These are phyloP conservation scores for Stenotaenia linearis DNA, from an alignment of 2,888 invertebrate species.

Conservation along the genomic window DNA sequence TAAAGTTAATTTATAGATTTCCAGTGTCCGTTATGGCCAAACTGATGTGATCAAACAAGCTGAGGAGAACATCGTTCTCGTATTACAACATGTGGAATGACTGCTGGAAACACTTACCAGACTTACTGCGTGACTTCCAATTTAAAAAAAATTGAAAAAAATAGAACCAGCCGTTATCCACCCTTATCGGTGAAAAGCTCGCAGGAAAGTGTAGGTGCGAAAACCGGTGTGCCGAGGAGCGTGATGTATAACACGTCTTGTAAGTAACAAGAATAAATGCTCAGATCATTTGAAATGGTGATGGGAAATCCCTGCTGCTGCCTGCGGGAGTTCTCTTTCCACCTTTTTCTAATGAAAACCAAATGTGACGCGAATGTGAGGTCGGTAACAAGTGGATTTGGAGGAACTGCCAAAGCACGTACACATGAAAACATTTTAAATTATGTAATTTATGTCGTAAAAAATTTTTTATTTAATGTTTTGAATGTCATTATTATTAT, in stretches of 20 bases:
- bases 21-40: background rate
- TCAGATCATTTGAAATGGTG: background rate
- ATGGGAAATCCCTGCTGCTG: slow-evolving; percentile 5
- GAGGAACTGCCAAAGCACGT: too few species aligned
- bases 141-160: background rate
- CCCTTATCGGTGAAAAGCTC: background rate
- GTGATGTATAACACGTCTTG: background rate
- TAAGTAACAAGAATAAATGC: background rate
- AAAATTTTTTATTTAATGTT: background rate
- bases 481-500: background rate
- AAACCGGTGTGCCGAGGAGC: background rate
- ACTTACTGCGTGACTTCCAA: slow-evolving; percentile 5
- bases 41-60: background rate
- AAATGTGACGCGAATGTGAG: background rate
- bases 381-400: background rate
- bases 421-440: background rate
- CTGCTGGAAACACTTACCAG: background rate
- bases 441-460: background rate
- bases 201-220: slow-evolving; percentile 12
- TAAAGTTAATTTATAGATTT: background rate
- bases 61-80: background rate
- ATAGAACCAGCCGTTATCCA: background rate
- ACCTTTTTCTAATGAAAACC: slow-evolving; percentile 13
- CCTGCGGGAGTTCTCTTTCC: background rate
- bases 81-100: background rate